Percentiles rank a stretch among this genome's conserved stretches.
phyloP scores from a whole-genome alignment of 2,888 invertebrate species.

The Acleris cristana region DNA sequence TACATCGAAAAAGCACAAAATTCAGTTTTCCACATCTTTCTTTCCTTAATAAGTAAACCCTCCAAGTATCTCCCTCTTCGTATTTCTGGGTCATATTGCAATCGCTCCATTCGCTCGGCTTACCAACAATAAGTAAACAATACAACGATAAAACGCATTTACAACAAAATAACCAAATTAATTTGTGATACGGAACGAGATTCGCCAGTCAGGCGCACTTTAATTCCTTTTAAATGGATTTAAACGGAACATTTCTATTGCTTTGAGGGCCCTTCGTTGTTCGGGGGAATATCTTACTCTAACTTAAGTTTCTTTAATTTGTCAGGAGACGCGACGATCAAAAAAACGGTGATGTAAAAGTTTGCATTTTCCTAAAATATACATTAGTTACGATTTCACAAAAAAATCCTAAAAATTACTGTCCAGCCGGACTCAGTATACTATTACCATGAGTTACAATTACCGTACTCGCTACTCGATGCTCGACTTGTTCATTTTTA shows the following conservation, averaged over 20 bases:
- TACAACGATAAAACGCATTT: conserved; percentile 9
- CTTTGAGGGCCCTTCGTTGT: conserved; percentile 49
- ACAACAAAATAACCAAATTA: conserved; percentile 24
- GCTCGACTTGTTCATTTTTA: too few species aligned
- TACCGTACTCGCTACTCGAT: too few species aligned
- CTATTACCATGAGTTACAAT: too few species aligned
- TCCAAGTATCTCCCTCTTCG: too few species aligned
- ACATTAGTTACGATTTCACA: too few species aligned
- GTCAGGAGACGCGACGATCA: conserved; percentile 11
- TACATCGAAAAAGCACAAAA: too few species aligned
- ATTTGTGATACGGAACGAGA: conserved; percentile 41
- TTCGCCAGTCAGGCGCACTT: conserved; percentile 49
- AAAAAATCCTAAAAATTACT: too few species aligned
- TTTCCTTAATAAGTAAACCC: too few species aligned
- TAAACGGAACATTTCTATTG: conserved; percentile 56
- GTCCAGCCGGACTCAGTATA: too few species aligned
- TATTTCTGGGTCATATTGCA: too few species aligned
- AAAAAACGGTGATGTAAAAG: not conserved
- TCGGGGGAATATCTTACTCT: conserved; percentile 47
- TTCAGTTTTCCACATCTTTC: too few species aligned
- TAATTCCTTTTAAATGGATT: conserved; percentile 60
- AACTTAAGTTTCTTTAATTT: conserved; percentile 44
- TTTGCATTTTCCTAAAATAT: too few species aligned
- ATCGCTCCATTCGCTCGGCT: not conserved
- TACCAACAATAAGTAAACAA: conserved; percentile 5